Percentiles rank a stretch among this genome's conserved stretches.
Evolutionary conservation across 2,113 vertebrate genomes (phyloP).

Genomic region (Guaruba guarouba): DNA sequence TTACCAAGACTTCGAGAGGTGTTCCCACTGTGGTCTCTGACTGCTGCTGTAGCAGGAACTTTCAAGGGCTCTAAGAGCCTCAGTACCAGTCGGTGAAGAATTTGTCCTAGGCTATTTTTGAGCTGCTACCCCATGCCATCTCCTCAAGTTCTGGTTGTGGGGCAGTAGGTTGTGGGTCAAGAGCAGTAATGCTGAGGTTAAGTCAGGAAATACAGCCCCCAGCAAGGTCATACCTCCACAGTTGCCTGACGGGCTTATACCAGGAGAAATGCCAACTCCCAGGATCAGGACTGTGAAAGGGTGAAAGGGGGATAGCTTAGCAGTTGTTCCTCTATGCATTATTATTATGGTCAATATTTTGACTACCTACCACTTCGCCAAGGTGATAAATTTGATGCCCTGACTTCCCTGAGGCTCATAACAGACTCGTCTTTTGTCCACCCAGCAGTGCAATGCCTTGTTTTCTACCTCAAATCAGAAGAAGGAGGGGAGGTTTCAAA

Average conservation of each 20-base stretch:
- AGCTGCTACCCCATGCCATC: fast-evolving
- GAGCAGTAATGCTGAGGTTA: not conserved
- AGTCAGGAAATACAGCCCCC: fast-evolving
- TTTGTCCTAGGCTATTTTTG: not conserved
- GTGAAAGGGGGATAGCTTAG: not conserved
- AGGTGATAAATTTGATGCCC: not conserved
- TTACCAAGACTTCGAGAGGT: not conserved
- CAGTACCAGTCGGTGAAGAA: not conserved
- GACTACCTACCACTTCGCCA: not conserved
- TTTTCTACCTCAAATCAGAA: not conserved
- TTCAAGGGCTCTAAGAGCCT: not conserved
- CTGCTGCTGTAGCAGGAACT: not conserved
- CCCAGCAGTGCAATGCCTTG: not conserved
- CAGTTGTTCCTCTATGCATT: not conserved
- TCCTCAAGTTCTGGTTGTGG: not conserved
- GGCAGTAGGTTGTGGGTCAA: not conserved
- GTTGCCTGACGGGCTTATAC: not conserved
- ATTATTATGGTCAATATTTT: not conserved
- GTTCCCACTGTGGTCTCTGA: not conserved
- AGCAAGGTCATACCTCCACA: not conserved
- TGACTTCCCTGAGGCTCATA: not conserved
- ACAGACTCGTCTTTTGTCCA: not conserved
- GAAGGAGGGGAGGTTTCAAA: not conserved
- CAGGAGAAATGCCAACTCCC: not conserved
- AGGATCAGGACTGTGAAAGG: not conserved